phyloP scores from a whole-genome alignment of 1,140 invertebrate species.

The Hylaeus volcanicus region DNA sequence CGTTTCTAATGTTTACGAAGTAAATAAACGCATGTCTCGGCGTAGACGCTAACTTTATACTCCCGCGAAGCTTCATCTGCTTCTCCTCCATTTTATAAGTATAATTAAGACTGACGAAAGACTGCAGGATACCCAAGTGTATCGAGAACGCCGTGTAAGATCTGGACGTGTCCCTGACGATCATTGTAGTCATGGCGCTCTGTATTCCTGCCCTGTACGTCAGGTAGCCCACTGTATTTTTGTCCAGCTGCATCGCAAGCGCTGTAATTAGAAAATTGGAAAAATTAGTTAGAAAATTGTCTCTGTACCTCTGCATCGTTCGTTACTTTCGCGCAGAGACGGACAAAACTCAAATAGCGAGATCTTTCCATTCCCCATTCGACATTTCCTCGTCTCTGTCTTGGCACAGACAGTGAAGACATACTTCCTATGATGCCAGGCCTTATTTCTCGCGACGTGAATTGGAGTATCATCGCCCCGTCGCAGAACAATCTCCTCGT shows the following conservation, averaged over 20 bases:
- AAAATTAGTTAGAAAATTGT: neutral
- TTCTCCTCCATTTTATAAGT: conserved; percentile 89
- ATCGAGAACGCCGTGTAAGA: conserved; percentile 84
- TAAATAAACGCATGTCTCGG: neutral
- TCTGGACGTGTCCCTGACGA: conserved; percentile 88
- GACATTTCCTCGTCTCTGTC: too few species aligned
- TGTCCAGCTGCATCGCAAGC: conserved; percentile 91
- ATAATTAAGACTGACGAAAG: conserved; percentile 88
- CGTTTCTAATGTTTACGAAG: neutral
- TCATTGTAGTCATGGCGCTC: conserved; percentile 88
- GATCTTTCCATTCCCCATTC: too few species aligned
- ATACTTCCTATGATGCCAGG: conserved; percentile 88
- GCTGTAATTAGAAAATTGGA: conserved; percentile 80
- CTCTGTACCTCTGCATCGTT: conserved; percentile 2
- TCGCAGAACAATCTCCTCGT: conserved; percentile 87
- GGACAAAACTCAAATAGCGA: too few species aligned
- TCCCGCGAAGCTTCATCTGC: conserved; percentile 87
- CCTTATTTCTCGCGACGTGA: conserved; percentile 86
- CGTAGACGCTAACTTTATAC: conserved; percentile 86
- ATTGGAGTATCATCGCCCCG: conserved; percentile 86
- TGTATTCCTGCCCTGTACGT: conserved; percentile 88
- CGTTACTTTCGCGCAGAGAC: neutral
- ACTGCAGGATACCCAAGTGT: conserved; percentile 91
- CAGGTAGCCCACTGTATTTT: conserved; percentile 92
- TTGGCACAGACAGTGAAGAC: conserved; percentile 61